These are phyloP conservation scores for Eulithis prunata DNA, from an alignment of 2,888 invertebrate species.

Conservation along the genomic window DNA sequence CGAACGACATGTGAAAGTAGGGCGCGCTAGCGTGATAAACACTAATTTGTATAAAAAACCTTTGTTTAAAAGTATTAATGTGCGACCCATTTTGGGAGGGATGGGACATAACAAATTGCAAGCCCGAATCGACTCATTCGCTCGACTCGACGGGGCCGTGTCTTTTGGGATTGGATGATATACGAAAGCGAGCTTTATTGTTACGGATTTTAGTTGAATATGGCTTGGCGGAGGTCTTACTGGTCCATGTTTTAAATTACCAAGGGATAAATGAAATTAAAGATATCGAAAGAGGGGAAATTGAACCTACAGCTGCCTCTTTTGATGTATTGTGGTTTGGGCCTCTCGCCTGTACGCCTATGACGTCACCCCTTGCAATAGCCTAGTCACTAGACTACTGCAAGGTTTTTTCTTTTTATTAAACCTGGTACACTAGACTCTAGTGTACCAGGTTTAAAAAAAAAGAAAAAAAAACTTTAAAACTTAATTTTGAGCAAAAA, in stretches of 20 bases:
- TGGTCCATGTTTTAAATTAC: background rate
- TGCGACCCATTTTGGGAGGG: slow-evolving; percentile 17
- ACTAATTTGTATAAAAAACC: slow-evolving; percentile 22
- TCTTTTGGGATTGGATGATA: background rate
- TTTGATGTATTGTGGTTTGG: no score
- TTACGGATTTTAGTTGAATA: background rate
- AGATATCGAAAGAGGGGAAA: no score
- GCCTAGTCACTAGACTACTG: no score
- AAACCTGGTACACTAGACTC: no score
- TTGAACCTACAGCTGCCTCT: no score
- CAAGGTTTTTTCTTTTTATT: no score
- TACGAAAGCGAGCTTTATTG: background rate
- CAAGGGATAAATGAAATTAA: no score
- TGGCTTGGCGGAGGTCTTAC: background rate
- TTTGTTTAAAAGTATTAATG: slow-evolving; percentile 24
- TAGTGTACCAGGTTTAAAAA: no score
- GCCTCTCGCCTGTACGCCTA: no score
- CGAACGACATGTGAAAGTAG: slow-evolving; percentile 7
- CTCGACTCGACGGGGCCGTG: slow-evolving; percentile 1
- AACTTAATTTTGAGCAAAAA: no score
- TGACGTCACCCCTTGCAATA: no score
- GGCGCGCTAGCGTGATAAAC: slow-evolving; percentile 17
- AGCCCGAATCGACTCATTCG: slow-evolving; percentile 22
- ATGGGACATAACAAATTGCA: slow-evolving; percentile 28
- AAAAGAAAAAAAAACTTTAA: no score